Conservation (phyloP, 2,113 vertebrate species). For the Phycodurus eques region DNA sequence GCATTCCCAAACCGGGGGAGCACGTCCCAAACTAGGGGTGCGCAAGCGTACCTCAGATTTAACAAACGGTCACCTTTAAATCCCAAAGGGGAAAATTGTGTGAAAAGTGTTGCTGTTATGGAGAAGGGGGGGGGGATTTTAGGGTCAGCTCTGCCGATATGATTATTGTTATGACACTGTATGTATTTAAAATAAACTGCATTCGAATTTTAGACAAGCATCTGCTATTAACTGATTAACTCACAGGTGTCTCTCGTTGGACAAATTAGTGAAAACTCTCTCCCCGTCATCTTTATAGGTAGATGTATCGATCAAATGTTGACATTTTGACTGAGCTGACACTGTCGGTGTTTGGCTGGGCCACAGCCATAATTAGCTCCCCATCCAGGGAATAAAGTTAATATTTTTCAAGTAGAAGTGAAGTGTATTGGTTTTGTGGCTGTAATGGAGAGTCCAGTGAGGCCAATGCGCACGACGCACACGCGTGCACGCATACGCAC, state of each 20-base stretch:
- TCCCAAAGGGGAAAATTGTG: too few relatives aligned
- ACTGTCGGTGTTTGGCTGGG: conserved; percentile 3
- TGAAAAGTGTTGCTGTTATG: too few relatives aligned
- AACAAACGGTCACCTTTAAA: too few relatives aligned
- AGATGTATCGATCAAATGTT: conserved; percentile 37
- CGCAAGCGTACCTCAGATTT: too few relatives aligned
- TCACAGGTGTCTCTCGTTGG: conserved; percentile 11
- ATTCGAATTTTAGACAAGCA: not conserved
- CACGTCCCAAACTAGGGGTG: too few relatives aligned
- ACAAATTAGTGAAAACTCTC: conserved; percentile 18
- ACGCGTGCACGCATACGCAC: conserved; percentile 27
- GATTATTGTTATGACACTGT: too few relatives aligned
- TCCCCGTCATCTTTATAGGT: conserved; percentile 15
- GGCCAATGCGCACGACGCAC: conserved; percentile 23
- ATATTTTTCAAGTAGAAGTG: conserved; percentile 67
- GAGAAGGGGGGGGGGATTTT: too few relatives aligned
- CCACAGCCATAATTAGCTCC: conserved; percentile 59
- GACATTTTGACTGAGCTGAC: conserved; percentile 28
- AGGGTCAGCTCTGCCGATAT: too few relatives aligned
- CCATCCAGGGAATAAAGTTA: conserved; percentile 57
- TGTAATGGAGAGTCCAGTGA: conserved; percentile 67
- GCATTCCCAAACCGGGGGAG: too few relatives aligned
- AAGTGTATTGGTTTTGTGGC: conserved; percentile 65
- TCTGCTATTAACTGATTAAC: conserved; percentile 9
- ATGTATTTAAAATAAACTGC: not conserved